Evolutionary conservation across 2,113 vertebrate genomes (phyloP).

Genomic region (Edolisoma coerulescens): DNA sequence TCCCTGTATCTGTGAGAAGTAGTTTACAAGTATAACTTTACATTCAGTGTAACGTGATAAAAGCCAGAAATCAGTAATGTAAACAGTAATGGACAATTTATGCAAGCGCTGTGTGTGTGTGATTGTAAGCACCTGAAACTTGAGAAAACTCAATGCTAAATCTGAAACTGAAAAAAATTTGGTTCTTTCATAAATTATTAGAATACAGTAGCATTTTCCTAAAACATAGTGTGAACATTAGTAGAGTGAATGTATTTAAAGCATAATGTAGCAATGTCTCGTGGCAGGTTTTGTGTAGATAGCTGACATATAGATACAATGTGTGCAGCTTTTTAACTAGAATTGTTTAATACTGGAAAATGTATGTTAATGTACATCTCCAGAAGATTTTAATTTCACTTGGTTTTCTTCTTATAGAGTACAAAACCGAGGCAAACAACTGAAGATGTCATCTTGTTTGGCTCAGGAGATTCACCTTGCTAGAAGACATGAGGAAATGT

Average conservation of each 20-base stretch:
- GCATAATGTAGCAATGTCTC: background rate
- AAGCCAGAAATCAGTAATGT: background rate
- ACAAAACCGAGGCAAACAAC: background rate
- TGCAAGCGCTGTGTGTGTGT: background rate
- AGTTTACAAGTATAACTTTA: background rate
- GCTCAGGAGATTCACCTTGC: conserved; percentile 74
- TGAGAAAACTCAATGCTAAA: background rate
- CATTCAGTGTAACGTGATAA: background rate
- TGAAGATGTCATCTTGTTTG: conserved; percentile 66
- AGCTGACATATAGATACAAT: background rate
- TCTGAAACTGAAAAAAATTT: background rate
- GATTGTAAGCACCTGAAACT: background rate
- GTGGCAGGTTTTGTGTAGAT: background rate
- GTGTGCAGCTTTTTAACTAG: background rate
- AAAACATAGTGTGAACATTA: background rate
- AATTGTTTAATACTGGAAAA: background rate
- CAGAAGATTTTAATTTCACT: background rate
- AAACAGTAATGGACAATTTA: background rate
- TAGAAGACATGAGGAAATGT: conserved; percentile 84
- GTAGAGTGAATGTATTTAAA: background rate
- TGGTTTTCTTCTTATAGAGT: conserved; percentile 41
- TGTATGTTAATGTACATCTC: background rate
- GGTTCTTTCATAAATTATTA: background rate
- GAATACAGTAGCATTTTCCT: background rate
- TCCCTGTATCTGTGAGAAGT: background rate